Conservation (phyloP, 2,797 vertebrate genomes). For the Okamejei kenojei region DNA sequence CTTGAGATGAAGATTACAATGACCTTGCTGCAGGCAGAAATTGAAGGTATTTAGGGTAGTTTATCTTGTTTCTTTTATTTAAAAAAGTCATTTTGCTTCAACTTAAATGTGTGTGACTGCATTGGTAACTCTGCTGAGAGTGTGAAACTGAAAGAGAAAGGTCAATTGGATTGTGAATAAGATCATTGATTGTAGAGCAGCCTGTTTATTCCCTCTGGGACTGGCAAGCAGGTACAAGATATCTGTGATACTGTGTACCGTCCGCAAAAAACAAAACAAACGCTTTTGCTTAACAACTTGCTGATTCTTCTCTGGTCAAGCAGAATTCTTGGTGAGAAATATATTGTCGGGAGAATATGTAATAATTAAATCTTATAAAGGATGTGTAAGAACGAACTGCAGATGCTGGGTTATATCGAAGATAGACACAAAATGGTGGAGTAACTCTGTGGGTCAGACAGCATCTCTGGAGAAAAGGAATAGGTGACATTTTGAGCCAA, state of each 20-base stretch:
- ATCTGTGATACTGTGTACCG: not conserved
- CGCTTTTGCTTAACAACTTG: not conserved
- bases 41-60: constrained; percentile 17
- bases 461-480: too few species aligned
- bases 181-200: not conserved
- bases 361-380: not conserved
- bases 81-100: constrained; percentile 25
- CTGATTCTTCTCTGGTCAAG: not conserved
- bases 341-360: not conserved
- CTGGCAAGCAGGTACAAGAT: not conserved
- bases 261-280: not conserved
- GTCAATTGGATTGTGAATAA: constrained; percentile 27
- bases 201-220: not conserved
- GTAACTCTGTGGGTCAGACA: too few species aligned
- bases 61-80: not conserved
- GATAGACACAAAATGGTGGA: too few species aligned
- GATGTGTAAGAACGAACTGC: too few species aligned
- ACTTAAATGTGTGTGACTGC: not conserved
- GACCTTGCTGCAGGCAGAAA: constrained; percentile 26
- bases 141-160: constrained; percentile 3
- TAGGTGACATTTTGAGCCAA: too few species aligned
- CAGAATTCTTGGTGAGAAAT: not conserved
- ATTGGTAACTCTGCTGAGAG: not conserved
- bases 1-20: constrained; percentile 32
- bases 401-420: too few species aligned